Percentiles rank a stretch among this genome's conserved stretches.
Evolutionary conservation across 2,888 invertebrate genomes (phyloP).

Genomic region (Blastobasis adustella): DNA sequence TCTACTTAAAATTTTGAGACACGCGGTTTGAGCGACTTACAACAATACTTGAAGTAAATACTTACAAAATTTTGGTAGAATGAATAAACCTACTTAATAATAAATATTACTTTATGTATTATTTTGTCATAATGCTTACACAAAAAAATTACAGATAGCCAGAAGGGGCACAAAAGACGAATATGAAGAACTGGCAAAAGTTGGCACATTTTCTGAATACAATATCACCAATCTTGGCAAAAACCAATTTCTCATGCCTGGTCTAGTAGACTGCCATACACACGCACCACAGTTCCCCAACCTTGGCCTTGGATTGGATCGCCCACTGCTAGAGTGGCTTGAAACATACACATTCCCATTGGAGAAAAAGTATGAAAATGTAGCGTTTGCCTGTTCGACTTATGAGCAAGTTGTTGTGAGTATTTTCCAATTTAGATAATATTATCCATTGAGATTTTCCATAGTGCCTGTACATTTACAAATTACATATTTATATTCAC

Average conservation of each 20-base stretch:
- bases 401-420: constrained; percentile 89
- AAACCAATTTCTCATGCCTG: constrained; percentile 87
- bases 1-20: too few relatives aligned
- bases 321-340: constrained; percentile 88
- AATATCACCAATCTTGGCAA: constrained; percentile 28
- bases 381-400: constrained; percentile 79
- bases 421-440: constrained; percentile 13
- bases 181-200: constrained; percentile 23
- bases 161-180: constrained; percentile 33
- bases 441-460: background rate
- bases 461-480: background rate
- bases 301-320: constrained; percentile 87
- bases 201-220: constrained; percentile 26
- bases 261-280: constrained; percentile 91
- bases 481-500: background rate
- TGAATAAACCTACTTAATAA: too few relatives aligned
- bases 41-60: too few relatives aligned
- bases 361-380: constrained; percentile 82
- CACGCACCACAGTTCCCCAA: constrained; percentile 94
- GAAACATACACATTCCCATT: constrained; percentile 89
- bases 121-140: too few relatives aligned
- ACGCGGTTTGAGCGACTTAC: too few relatives aligned
- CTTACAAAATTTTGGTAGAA: too few relatives aligned
- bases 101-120: too few relatives aligned
- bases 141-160: constrained; percentile 34